Evolutionary conservation across 2,113 vertebrate species (phyloP), one percentile per base, ranked within the genome.

Genomic region (Lepisosteus osseus): DNA sequence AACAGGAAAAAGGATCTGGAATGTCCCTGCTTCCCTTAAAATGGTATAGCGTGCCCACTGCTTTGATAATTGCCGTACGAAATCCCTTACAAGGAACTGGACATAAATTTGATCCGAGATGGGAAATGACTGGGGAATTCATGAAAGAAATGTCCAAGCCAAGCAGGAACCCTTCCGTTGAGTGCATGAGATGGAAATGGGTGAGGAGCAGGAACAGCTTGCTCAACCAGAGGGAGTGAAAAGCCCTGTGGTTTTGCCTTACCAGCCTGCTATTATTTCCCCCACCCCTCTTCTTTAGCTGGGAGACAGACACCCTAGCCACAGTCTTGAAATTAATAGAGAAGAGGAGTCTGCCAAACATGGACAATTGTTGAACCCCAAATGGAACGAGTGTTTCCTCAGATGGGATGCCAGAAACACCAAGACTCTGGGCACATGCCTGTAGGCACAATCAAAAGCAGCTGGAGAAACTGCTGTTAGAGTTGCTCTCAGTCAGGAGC

Each of bases 311-410:
- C 67, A 43, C 29, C 6, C 29, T 14, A 55, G 54, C 67, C 54
- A 43, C 67, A 67, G 65, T 51, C 65, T 63, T 67, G 65, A 67
- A 14, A 69, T 57, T 56, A 56, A 69, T 43, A 69, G 14, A 17
- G 14, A 7, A 3, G 66, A 47, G 66, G 29, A 69, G 17, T 57
- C 54, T 69, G 67, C 67, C 54, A 59, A 57, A 69, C 54, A 13
- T 41, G 54, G 67, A 54, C 40, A 43, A 69, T 14, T 42, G n/a
- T n/a, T 68, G 51, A 55, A 54, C 15, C 51, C 11, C 51, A n/a
- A 40, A 6, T 57, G 54, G 17, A 43, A 40, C 47, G 7, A 40
- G 65, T 6, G 9, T 65, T 43, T 65, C 5, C 40, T 65, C 45
- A 17, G 45, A 54, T 40, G 66, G 40, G 45, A 40, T 40, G 17